Evolutionary conservation across 2,888 invertebrate species (phyloP).

Genomic region (Campaea margaritaria): DNA sequence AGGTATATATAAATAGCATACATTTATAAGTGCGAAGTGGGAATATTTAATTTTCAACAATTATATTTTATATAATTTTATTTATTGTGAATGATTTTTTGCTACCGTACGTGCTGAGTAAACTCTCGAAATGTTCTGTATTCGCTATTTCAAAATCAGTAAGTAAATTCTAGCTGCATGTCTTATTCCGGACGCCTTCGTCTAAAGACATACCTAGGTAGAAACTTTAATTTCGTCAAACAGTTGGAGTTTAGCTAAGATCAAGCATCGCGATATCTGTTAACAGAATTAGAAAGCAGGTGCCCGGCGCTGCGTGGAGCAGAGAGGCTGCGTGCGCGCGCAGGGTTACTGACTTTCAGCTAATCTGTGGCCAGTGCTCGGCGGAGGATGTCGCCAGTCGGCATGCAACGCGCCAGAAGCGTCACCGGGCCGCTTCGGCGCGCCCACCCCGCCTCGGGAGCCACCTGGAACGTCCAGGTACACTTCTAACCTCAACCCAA

Average conservation of each 20-base stretch:
- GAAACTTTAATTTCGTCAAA: conserved; percentile 31
- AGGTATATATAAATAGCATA: too few relatives aligned
- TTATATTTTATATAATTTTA: too few relatives aligned
- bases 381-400: conserved; percentile 69
- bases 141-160: too few relatives aligned
- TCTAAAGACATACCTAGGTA: conserved; percentile 18
- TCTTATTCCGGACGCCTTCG: conserved; percentile 19
- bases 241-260: conserved; percentile 29
- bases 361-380: conserved; percentile 16
- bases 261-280: conserved; percentile 52
- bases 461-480: conserved; percentile 93
- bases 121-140: too few relatives aligned
- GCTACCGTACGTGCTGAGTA: too few relatives aligned
- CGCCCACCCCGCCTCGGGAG: conserved; percentile 91
- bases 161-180: conserved; percentile 6
- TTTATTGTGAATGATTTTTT: too few relatives aligned
- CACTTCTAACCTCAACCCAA: background rate
- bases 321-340: conserved; percentile 71
- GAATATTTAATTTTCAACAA: too few relatives aligned
- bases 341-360: conserved; percentile 5
- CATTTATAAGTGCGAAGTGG: too few relatives aligned
- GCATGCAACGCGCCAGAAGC: conserved; percentile 81
- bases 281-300: conserved; percentile 64
- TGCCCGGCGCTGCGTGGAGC: conserved; percentile 55
- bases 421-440: conserved; percentile 87